Base-by-base conservation (phyloP, 2,113 vertebrate genomes). In the Zootoca vivipara region DNA sequence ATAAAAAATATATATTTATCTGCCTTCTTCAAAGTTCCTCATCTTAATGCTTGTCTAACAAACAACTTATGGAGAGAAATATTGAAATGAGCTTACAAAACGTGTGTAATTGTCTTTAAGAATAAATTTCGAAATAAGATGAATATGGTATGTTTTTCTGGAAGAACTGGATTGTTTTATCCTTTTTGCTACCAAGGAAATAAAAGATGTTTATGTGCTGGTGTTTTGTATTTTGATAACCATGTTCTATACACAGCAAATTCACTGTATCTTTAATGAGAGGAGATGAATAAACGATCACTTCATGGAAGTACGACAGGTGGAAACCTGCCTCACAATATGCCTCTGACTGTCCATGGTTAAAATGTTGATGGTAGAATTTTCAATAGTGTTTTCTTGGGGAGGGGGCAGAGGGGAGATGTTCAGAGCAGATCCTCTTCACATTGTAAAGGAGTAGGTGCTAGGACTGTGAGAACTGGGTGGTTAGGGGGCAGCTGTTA, bases 181-280 rank as follows among this genome's bases (percentile, higher is more conserved):
- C 22, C 35, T 83, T 82, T 93, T 89, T 89, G 81, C 89, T 93
- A 58, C 65, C 40, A 83, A 85, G 88, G 86, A 0, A 16, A 70
- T 86, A 93, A 90, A 92, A 87, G 7, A 52, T 2, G 0, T 83
- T 75, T 89, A 5, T 64, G 89, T 93, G 90, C 85, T 90, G 90
- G 73, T 89, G 84, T 46, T 62, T 80, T 94, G 93, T 90, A 86
- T 89, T 93, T 87, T 92, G 87, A 52, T 90, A 56, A 90, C 5
- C 1, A 8, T 64, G 52, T 85, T 15, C 83, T 92, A 85, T 89
- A 90, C 81, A 62, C 62, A 82, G 35, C 30, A 42, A 28, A 92
- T 42, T 38, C 89, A 83, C 69, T 95, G 82, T 93, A 88, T 92
- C 56, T 90, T 30, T 83, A 91, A 89, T 13, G 22, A 18, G 18